Evolutionary conservation across 2,888 invertebrate species (phyloP).

Genomic region (Rotaria magnacalcarata): DNA sequence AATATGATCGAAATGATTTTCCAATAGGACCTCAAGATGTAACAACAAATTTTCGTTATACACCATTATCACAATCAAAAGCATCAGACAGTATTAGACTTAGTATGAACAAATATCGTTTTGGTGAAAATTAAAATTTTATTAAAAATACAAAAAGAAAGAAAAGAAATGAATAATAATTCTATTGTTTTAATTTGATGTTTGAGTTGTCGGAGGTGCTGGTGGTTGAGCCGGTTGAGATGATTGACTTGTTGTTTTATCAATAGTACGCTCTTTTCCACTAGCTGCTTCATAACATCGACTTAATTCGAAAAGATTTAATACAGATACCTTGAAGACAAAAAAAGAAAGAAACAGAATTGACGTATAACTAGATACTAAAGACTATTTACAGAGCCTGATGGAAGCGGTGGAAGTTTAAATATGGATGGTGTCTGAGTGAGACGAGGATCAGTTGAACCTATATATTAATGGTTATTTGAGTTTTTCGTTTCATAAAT

Average conservation of each 20-base stretch:
- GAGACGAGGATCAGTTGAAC: slow-evolving; percentile 52
- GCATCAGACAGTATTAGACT: background rate
- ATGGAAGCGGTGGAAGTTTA: slow-evolving; percentile 56
- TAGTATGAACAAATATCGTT: background rate
- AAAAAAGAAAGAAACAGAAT: too few relatives aligned
- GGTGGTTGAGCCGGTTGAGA: background rate
- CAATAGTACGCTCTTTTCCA: background rate
- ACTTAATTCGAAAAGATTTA: slow-evolving; percentile 57
- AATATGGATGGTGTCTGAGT: slow-evolving; percentile 59
- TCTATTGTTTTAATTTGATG: background rate
- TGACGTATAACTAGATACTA: background rate
- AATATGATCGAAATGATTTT: background rate
- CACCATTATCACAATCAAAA: background rate
- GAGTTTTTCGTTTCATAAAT: too few relatives aligned
- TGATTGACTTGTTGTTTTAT: background rate
- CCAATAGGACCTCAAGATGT: background rate
- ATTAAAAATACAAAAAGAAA: too few relatives aligned
- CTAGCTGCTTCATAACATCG: slow-evolving; percentile 46
- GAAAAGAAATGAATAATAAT: too few relatives aligned
- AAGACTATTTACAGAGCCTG: slow-evolving; percentile 13
- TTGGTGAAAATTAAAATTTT: background rate
- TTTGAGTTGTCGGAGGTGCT: background rate
- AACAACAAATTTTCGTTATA: background rate
- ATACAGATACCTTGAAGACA: slow-evolving; percentile 50
- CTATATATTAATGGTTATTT: slow-evolving; percentile 47